Conservation (phyloP, 64 coral and sea anemone genomes). For the Actinia equina region DNA sequence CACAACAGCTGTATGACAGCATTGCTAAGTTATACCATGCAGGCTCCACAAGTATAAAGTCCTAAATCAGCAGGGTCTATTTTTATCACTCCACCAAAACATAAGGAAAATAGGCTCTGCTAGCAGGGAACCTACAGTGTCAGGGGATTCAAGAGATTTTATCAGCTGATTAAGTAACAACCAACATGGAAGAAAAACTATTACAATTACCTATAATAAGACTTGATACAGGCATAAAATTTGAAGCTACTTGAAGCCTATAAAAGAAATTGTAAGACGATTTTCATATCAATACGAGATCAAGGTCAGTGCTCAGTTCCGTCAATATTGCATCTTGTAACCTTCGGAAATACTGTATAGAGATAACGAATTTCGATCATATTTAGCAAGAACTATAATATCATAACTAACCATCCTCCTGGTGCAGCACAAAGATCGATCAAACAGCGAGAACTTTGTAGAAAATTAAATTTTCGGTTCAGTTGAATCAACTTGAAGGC, state of each 20-base stretch:
- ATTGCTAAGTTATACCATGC: too few relatives aligned
- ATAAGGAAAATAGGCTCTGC: too few relatives aligned
- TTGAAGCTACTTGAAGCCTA: slow-evolving; percentile 95
- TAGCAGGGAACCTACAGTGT: too few relatives aligned
- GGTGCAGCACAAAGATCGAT: slow-evolving; percentile 92
- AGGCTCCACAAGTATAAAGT: too few relatives aligned
- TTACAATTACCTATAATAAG: slow-evolving; percentile 76
- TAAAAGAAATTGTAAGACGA: background rate
- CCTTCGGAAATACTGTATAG: background rate
- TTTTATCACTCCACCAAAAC: too few relatives aligned
- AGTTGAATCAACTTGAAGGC: slow-evolving; percentile 98
- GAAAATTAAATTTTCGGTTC: slow-evolving; percentile 93
- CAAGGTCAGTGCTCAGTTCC: background rate
- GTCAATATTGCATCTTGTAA: background rate
- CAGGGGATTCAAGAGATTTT: too few relatives aligned
- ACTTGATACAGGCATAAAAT: slow-evolving; percentile 95
- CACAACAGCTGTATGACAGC: too few relatives aligned
- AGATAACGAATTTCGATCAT: background rate
- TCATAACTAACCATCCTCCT: slow-evolving; percentile 74
- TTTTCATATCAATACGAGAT: background rate
- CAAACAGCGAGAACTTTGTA: slow-evolving; percentile 82
- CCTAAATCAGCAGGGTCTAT: too few relatives aligned
- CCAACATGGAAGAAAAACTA: background rate
- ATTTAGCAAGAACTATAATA: background rate
- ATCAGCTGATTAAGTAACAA: background rate